phyloP scores from a whole-genome alignment of 1,140 invertebrate genomes.

The Bombus consobrinus region DNA sequence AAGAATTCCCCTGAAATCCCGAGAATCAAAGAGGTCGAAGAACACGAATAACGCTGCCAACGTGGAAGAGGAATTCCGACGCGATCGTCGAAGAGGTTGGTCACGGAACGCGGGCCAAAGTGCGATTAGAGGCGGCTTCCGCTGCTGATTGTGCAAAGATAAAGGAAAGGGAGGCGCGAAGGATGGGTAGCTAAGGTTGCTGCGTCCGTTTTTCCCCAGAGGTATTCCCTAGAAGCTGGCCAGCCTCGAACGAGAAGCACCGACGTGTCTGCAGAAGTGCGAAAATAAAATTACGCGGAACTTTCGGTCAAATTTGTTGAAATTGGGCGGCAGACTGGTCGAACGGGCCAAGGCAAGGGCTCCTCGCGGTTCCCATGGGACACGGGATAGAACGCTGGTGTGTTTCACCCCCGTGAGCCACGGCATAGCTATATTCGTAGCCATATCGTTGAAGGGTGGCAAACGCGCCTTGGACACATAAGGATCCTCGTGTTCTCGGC shows the following conservation, averaged over 20 bases:
- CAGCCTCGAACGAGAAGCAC: constrained; percentile 31
- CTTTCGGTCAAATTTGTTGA: constrained; percentile 85
- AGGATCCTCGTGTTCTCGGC: constrained; percentile 51
- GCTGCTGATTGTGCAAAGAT: constrained; percentile 77
- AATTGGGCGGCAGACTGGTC: constrained; percentile 82
- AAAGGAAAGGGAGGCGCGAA: constrained; percentile 67
- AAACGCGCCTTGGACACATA: constrained; percentile 47
- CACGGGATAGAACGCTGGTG: constrained; percentile 39
- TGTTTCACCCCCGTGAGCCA: constrained; percentile 22
- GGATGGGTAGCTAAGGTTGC: constrained; percentile 6
- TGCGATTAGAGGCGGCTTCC: constrained; percentile 62
- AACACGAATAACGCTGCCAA: neutral
- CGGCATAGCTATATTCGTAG: constrained; percentile 47
- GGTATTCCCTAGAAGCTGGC: constrained; percentile 48
- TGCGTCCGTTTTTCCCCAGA: constrained; percentile 67
- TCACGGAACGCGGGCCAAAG: constrained; percentile 37
- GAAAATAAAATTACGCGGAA: constrained; percentile 85
- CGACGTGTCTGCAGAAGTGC: constrained; percentile 77
- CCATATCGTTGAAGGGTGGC: constrained; percentile 58
- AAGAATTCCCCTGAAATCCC: too few species aligned
- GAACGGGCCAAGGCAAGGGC: constrained; percentile 59
- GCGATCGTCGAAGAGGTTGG: neutral
- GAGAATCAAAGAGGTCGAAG: neutral
- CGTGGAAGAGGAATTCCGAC: neutral
- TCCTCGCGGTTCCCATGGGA: constrained; percentile 73